Percentiles rank a stretch among this genome's conserved stretches.
These are phyloP conservation scores for Axis porcinus DNA, from an alignment of 2,113 vertebrate species.

Conservation along the genomic window DNA sequence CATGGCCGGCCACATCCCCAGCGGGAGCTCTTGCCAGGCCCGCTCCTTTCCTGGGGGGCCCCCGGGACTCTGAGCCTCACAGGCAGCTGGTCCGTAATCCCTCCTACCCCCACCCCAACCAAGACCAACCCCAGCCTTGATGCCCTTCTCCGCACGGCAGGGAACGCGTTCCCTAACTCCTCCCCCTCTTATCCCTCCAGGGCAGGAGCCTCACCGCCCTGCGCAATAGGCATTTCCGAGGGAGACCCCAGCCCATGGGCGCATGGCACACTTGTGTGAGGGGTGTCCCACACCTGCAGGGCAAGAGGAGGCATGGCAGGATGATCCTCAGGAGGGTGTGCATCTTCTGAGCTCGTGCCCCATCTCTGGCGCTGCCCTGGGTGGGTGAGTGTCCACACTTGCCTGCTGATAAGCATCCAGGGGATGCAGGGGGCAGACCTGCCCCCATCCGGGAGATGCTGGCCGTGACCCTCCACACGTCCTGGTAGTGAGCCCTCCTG, in stretches of 20 bases:
- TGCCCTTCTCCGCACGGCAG: not conserved
- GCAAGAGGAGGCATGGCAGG: not conserved
- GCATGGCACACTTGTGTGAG: not conserved
- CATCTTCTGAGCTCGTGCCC: not conserved
- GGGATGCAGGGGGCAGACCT: too few relatives aligned
- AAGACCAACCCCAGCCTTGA: not conserved
- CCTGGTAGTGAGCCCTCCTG: not conserved
- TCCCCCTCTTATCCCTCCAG: not conserved
- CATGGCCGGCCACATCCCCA: not conserved
- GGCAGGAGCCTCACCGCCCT: not conserved
- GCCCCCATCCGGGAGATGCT: not conserved
- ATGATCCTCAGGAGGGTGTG: not conserved
- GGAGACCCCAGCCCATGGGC: accelerated
- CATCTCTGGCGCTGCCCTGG: not conserved
- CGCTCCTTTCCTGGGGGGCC: accelerated
- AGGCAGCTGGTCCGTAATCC: accelerated
- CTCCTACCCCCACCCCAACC: too few relatives aligned
- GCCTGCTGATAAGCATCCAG: not conserved
- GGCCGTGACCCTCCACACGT: not conserved
- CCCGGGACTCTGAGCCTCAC: not conserved
- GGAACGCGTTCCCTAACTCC: not conserved
- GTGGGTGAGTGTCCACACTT: not conserved
- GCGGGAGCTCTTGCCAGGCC: too few relatives aligned
- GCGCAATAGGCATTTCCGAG: not conserved
- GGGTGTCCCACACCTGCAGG: not conserved